phyloP scores from a whole-genome alignment of 2,888 invertebrate species.

The Phortica okadai region DNA sequence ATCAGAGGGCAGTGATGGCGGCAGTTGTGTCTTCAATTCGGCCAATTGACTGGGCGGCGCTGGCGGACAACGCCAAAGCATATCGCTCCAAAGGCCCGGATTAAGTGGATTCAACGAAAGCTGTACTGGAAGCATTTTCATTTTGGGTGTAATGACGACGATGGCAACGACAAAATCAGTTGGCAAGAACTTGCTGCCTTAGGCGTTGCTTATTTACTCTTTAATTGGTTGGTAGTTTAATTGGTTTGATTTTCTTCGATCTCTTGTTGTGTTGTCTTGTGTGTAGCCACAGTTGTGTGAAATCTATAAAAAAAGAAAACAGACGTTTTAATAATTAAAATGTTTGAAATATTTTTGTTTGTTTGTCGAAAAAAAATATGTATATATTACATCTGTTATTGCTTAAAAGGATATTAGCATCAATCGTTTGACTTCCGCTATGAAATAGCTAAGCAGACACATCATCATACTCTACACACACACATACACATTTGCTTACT shows the following conservation, averaged over 20 bases:
- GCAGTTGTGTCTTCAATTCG: slow-evolving; percentile 92
- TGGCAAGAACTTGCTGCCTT: background rate
- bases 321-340: slow-evolving; percentile 29
- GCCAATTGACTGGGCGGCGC: slow-evolving; percentile 87
- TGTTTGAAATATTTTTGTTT: background rate
- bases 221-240: background rate
- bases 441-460: slow-evolving; percentile 52
- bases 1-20: slow-evolving; percentile 89
- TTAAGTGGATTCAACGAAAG: slow-evolving; percentile 84
- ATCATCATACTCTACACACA: slow-evolving; percentile 48
- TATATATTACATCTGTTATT: background rate
- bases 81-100: slow-evolving; percentile 88
- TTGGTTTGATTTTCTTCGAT: background rate
- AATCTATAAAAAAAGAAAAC: slow-evolving; percentile 34
- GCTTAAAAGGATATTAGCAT: slow-evolving; percentile 52
- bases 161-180: background rate
- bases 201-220: background rate
- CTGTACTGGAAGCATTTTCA: slow-evolving; percentile 84
- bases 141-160: slow-evolving; percentile 69
- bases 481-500: slow-evolving; percentile 29
- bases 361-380: background rate
- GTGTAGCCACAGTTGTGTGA: slow-evolving; percentile 22
- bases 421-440: slow-evolving; percentile 56
- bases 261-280: background rate
- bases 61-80: slow-evolving; percentile 91